Evolutionary conservation across 2,113 vertebrate species (phyloP).

Genomic region (Pao palembangensis): DNA sequence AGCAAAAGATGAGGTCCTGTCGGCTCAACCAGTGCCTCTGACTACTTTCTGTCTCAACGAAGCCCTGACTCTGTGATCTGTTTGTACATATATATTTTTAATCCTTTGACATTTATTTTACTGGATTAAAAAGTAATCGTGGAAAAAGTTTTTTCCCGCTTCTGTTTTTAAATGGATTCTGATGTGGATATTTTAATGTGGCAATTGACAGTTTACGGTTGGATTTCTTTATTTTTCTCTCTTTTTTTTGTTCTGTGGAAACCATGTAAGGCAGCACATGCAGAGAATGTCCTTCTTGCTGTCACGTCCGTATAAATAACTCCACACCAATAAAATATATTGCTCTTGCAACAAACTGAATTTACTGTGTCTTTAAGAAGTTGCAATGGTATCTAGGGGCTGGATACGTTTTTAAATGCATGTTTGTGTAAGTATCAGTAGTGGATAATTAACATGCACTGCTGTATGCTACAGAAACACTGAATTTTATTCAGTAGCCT

Average conservation of each 20-base stretch:
- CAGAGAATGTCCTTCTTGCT: constrained; percentile 57
- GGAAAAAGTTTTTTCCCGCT: constrained; percentile 30
- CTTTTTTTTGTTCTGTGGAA: constrained; percentile 51
- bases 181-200: constrained; percentile 53
- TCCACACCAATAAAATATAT: constrained; percentile 69
- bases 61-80: constrained; percentile 56
- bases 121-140: constrained; percentile 49
- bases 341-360: constrained; percentile 38
- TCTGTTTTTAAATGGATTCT: constrained; percentile 41
- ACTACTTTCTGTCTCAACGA: constrained; percentile 41
- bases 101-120: constrained; percentile 39
- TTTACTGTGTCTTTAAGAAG: too few relatives aligned
- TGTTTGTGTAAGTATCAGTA: too few relatives aligned
- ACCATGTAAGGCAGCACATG: constrained; percentile 49
- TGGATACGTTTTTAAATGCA: too few relatives aligned
- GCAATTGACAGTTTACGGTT: neutral
- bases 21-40: constrained; percentile 65
- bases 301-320: constrained; percentile 58
- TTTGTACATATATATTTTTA: constrained; percentile 52
- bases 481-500: too few relatives aligned
- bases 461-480: too few relatives aligned
- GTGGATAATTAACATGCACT: too few relatives aligned
- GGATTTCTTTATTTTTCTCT: constrained; percentile 32
- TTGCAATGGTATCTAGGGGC: too few relatives aligned
- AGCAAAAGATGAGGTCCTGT: constrained; percentile 22